Evolutionary conservation across 35 echinoderm and acorn worm genomes (phyloP), one percentile per base, ranked within the genome.

Genomic region (Eucidaris tribuloides): DNA sequence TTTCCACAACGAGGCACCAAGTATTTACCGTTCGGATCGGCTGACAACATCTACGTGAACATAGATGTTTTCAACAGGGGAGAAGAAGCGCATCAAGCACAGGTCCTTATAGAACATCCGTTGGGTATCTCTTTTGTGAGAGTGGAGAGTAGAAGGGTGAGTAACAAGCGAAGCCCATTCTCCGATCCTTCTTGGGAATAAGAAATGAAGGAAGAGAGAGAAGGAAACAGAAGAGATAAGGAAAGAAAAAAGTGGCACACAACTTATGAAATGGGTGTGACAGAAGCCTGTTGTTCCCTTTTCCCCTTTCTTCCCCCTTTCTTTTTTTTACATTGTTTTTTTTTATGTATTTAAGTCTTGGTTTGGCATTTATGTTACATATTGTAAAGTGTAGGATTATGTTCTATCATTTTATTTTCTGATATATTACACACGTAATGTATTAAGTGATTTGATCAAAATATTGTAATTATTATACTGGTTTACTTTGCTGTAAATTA

Each of bases 11-110:
- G 96, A 39, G 91, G 91, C 7, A 93, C 90, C 7, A 54, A 54
- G 22, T 93, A 93, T 82, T 49, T 99, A 1, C 87, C 96, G 6
- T 42, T 90, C 5, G 96, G 96, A 11, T 61, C 84, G 14, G 83
- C 85, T 36, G 87, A 90, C 18, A 83, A 87, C 49, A 54, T 99
- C 18, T 84, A 81, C 56, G 70, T 90, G 33, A 40, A 56, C 9
- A 68, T 99, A 0, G 78, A 82, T 54, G 58, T 99, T 3, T 41
- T 76, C 15, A 99, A 99, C 76, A 39, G 84, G 27, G 96, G 96
- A 23, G 96, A 99, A 42, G 96, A 99, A 65, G 96, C 96, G 20
- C 96, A 99, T 62, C 83, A 92, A 71, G 83, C 96, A 1, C 88
- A 90, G 72, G 90, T 99, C 52, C 54, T 70, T 22, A 80, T 99